phyloP scores from a whole-genome alignment of 2,113 vertebrate species.

The Lophochroa leadbeateri region DNA sequence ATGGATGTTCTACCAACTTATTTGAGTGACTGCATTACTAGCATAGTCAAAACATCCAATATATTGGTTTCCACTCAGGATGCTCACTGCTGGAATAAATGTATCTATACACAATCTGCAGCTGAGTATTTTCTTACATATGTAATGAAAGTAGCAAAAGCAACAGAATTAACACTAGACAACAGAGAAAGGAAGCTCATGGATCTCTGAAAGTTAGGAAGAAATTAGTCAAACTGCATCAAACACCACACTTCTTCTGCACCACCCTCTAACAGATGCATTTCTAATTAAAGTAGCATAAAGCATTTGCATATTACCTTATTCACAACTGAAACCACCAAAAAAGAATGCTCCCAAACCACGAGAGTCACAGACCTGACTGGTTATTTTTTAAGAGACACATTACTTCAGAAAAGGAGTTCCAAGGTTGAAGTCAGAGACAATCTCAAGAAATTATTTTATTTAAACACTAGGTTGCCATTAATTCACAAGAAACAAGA shows the following conservation, averaged over 20 bases:
- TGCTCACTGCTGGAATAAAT: neutral
- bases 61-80: neutral
- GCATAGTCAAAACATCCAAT: neutral
- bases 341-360: neutral
- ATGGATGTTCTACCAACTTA: neutral
- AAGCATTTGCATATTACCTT: neutral
- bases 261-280: neutral
- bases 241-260: neutral
- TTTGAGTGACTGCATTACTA: neutral
- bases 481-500: neutral
- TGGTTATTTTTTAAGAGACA: neutral
- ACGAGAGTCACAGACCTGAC: neutral
- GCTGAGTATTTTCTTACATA: neutral
- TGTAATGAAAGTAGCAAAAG: neutral
- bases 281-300: neutral
- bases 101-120: neutral
- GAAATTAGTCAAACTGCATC: neutral
- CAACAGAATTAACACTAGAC: rapidly evolving
- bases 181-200: neutral
- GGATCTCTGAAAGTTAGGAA: neutral
- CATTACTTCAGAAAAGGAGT: rapidly evolving
- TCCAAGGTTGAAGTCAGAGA: neutral
- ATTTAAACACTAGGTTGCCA: neutral
- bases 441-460: neutral
- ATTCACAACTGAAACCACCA: neutral